Evolutionary conservation across 2,797 vertebrate genomes (phyloP), one percentile per base, ranked within the genome.

Genomic region (Chromis chromis): DNA sequence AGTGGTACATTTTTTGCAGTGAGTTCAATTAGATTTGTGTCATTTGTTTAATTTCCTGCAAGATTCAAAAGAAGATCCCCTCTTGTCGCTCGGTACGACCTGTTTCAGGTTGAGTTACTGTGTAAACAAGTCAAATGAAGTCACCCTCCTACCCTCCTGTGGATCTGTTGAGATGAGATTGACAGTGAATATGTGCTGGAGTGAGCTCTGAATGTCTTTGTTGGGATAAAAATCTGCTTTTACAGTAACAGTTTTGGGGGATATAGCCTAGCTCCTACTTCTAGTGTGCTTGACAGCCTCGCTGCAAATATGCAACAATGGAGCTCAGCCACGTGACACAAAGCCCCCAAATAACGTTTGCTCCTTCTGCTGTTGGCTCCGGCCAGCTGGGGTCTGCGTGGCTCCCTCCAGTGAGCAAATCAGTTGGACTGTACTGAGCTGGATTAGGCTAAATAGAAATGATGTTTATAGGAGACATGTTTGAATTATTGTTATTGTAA

Each of bases 331-430:
- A 76, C 7, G 63, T 74, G 76, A 79, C 11, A 22, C 44, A 64
- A 65, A 61, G 31, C 65, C 71, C 76, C 74, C 68, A 63, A 71
- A 82, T 80, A 82, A 71, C 12, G 9, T 46, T 50, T 21, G 62
- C 58, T 85, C 28, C 73, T 78, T 74, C 54, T 74, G 68, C 74
- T 63, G 54, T 62, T 27, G 60, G 60, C 67, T 76, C 13, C 19
- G 0, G 42, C 27, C 71, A 78, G 74, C 68, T 78, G 62, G 64
- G 67, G 48, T 76, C 79, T 71, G 21, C n/a, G 65, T 5, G 10
- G 25, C 40, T 72, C 53, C 24, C n/a, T 70, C 58, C 33, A 12
- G 17, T 52, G 64, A 62, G 24, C 21, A 6, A 40, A 69, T 74
- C 55, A 60, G 9, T 21, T 40, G 31, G 56, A 58, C 46, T 60